Percentiles rank a stretch among this genome's conserved stretches.
Conservation (phyloP, 2,113 vertebrate species). For the Bettongia penicillata region DNA sequence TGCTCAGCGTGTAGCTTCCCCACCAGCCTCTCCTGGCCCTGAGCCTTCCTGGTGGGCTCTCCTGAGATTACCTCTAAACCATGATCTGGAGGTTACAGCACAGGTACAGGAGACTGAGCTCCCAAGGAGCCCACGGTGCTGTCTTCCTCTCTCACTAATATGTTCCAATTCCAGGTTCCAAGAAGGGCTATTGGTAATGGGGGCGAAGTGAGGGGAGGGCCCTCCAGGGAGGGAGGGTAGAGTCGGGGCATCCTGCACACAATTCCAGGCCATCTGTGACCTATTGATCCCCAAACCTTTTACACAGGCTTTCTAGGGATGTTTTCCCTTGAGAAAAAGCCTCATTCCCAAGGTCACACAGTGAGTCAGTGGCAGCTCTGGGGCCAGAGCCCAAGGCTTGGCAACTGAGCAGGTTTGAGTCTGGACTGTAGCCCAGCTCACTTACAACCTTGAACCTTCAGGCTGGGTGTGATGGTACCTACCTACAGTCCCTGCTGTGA, state of each 20-base stretch:
- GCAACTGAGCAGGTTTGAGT: not conserved
- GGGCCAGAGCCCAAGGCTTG: not conserved
- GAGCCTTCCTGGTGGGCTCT: too few species aligned
- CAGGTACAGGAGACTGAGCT: not conserved
- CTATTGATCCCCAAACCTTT: not conserved
- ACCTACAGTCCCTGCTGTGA: not conserved
- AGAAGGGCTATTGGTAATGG: not conserved
- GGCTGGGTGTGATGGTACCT: not conserved
- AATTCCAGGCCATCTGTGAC: not conserved
- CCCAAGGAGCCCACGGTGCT: not conserved
- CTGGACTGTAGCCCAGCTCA: not conserved
- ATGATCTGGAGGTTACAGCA: not conserved
- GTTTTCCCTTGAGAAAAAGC: not conserved
- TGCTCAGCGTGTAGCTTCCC: not conserved
- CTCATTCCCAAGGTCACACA: not conserved
- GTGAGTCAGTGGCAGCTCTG: not conserved
- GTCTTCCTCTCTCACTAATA: not conserved
- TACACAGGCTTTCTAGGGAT: not conserved
- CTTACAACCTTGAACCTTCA: not conserved
- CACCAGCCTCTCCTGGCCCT: not conserved
- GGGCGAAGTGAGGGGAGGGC: not conserved
- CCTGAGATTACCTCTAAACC: not conserved
- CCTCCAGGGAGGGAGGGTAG: not conserved
- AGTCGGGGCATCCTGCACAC: too few species aligned
- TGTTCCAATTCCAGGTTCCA: not conserved